Conservation (phyloP, 2,888 invertebrate genomes). For the Mactromeris polynyma region DNA sequence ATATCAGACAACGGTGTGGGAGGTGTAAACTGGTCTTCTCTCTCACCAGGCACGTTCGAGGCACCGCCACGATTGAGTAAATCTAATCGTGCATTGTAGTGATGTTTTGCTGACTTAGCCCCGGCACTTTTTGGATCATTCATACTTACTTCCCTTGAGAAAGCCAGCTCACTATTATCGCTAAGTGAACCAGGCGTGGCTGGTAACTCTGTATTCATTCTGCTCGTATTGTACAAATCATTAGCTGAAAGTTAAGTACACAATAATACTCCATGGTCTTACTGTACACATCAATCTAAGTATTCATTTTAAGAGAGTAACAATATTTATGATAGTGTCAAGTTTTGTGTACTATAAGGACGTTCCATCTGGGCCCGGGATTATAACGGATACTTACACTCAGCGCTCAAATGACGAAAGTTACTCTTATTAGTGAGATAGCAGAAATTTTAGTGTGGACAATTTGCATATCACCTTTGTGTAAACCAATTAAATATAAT, state of each 20-base stretch:
- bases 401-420: no score
- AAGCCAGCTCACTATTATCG: constrained; percentile 44
- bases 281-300: neutral
- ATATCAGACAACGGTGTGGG: constrained; percentile 33
- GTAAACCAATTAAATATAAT: no score
- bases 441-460: no score
- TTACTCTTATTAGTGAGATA: no score
- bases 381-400: no score
- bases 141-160: constrained; percentile 63
- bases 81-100: constrained; percentile 63
- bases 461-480: no score
- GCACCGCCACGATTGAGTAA: constrained; percentile 60
- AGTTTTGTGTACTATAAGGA: no score
- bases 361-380: no score
- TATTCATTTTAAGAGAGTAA: no score
- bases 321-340: no score
- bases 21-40: constrained; percentile 56
- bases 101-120: constrained; percentile 51
- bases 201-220: constrained; percentile 66
- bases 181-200: constrained; percentile 56
- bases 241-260: constrained; percentile 46
- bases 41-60: constrained; percentile 52
- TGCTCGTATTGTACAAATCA: constrained; percentile 53
- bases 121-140: constrained; percentile 51
- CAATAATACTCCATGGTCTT: neutral